Conservation (phyloP, 2,888 invertebrate species). For the Tetramorium bicarinatum region DNA sequence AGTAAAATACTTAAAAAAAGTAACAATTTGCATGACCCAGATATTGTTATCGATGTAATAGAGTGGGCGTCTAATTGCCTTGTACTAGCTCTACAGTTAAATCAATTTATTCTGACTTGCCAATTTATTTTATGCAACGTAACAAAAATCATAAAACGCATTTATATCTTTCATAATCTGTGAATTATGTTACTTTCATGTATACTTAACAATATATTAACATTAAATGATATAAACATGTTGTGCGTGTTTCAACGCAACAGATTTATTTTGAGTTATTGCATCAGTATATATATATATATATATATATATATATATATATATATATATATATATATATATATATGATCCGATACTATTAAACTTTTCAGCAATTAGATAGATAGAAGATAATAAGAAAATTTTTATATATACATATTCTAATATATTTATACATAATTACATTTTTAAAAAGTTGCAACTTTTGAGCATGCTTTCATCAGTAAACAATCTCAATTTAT, state of each 20-base stretch:
- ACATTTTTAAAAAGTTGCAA: not conserved
- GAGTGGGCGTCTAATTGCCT: constrained; percentile 21
- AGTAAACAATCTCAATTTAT: not conserved
- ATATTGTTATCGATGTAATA: constrained; percentile 40
- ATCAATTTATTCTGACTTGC: constrained; percentile 39
- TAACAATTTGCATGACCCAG: constrained; percentile 38
- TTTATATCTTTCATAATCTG: not conserved
- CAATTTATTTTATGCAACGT: constrained; percentile 31
- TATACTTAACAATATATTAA: not conserved
- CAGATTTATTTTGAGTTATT: not conserved
- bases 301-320: too few species aligned
- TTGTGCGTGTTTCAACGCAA: not conserved
- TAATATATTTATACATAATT: not conserved
- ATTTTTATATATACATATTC: not conserved
- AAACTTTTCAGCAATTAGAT: not conserved
- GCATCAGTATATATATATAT: not conserved
- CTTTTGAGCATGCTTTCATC: too few species aligned
- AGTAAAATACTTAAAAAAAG: constrained; percentile 25
- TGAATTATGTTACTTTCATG: not conserved
- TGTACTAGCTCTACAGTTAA: constrained; percentile 8
- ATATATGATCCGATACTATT: not conserved
- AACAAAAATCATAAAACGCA: not conserved
- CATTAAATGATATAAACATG: not conserved
- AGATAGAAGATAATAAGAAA: not conserved
- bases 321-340: too few species aligned